Evolutionary conservation across 2,797 vertebrate genomes (phyloP).

Genomic region (Enteromius fasciolatus): DNA sequence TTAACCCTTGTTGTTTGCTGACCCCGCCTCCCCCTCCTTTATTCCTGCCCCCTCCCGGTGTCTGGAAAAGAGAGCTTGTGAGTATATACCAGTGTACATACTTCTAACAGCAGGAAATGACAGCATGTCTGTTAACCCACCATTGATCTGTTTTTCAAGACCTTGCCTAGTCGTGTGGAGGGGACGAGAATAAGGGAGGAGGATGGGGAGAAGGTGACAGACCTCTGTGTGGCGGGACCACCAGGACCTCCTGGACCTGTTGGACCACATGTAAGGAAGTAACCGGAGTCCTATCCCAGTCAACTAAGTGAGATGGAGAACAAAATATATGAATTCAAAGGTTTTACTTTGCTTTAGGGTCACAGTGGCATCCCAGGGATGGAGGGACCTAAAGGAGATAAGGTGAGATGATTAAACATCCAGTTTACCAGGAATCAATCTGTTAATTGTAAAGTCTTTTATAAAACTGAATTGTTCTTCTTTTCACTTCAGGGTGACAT

Average conservation of each 20-base stretch:
- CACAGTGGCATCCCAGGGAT: slow-evolving; percentile 45
- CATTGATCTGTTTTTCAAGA: slow-evolving; percentile 17
- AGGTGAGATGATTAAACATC: slow-evolving; percentile 28
- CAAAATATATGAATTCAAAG: background rate
- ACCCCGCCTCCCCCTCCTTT: slow-evolving; percentile 55
- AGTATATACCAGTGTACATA: slow-evolving; percentile 4
- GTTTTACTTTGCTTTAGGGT: slow-evolving; percentile 44
- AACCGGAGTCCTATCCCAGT: background rate
- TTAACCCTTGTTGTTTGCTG: slow-evolving; percentile 57
- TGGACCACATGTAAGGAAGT: slow-evolving; percentile 43
- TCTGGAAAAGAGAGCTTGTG: slow-evolving; percentile 48
- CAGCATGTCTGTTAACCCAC: background rate
- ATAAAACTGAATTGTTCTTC: background rate
- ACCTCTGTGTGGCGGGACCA: slow-evolving; percentile 37
- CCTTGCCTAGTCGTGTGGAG: slow-evolving; percentile 13
- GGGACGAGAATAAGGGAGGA: background rate
- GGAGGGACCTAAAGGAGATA: slow-evolving; percentile 55
- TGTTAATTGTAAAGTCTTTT: background rate
- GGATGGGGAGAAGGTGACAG: slow-evolving; percentile 18
- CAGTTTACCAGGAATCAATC: background rate
- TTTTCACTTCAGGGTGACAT: slow-evolving; percentile 50
- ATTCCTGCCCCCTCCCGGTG: slow-evolving; percentile 52
- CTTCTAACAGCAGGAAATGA: background rate
- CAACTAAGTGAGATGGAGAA: background rate
- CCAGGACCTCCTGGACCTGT: slow-evolving; percentile 50